Evolutionary conservation across 1,140 invertebrate genomes (phyloP).

Genomic region (Drosophila insularis): DNA sequence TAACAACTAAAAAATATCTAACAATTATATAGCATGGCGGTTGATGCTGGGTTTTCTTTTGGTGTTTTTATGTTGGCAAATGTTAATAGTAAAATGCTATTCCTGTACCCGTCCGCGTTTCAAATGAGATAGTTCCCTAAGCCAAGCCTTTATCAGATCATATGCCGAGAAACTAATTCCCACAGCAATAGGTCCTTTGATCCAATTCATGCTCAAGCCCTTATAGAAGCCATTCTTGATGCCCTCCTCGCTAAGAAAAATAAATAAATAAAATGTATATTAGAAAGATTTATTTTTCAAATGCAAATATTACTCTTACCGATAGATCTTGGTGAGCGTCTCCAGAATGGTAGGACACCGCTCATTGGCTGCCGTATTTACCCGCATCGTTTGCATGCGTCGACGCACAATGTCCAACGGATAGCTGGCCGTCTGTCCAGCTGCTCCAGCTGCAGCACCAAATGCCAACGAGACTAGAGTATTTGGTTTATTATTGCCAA

Average conservation of each 20-base stretch:
- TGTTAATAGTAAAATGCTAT: conserved; percentile 33
- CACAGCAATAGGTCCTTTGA: conserved; percentile 99
- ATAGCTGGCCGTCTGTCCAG: conserved; percentile 98
- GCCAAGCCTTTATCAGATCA: conserved; percentile 89
- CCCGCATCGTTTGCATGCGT: conserved; percentile 81
- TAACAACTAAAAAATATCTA: conserved; percentile 76
- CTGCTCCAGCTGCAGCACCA: conserved; percentile 95
- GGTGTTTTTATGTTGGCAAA: conserved; percentile 43
- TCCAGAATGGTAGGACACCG: conserved; percentile 66
- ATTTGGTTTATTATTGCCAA: conserved; percentile 83
- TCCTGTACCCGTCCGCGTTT: conserved; percentile 61
- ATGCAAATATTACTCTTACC: conserved; percentile 33
- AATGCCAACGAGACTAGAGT: conserved; percentile 88
- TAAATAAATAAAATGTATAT: conserved; percentile 23
- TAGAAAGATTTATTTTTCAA: background rate
- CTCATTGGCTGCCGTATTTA: conserved; percentile 42
- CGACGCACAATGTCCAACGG: conserved; percentile 85
- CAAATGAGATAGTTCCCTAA: conserved; percentile 82
- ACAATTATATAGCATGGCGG: conserved; percentile 59
- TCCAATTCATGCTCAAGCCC: conserved; percentile 99
- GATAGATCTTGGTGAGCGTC: conserved; percentile 74
- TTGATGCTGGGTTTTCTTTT: conserved; percentile 47
- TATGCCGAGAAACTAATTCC: conserved; percentile 99
- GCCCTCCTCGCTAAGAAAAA: conserved; percentile 90
- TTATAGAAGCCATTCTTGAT: conserved; percentile 96